A percentile compares a stretch with the other conserved stretches of the same genome.
Conservation (phyloP, 37 sponge, comb jelly and placozoan species). For the Ephydatia muelleri region DNA sequence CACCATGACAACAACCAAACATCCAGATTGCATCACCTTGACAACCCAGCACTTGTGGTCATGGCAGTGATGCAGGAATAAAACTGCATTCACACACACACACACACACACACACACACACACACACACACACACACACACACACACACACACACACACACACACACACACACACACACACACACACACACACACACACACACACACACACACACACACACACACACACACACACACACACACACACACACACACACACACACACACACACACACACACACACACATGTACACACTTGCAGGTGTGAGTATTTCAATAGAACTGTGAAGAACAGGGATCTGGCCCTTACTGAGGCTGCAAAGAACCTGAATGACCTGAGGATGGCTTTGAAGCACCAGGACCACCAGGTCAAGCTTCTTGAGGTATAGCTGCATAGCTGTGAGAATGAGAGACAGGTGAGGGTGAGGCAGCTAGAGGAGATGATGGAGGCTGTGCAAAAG, state of each 20-base stretch:
- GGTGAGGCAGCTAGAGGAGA: slow-evolving; percentile 20
- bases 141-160: no score
- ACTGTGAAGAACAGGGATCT: not conserved
- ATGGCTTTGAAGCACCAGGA: slow-evolving; percentile 8
- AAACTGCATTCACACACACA: not conserved
- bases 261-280: no score
- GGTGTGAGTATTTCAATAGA: not conserved
- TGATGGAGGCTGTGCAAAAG: not conserved
- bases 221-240: no score
- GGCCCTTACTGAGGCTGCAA: not conserved
- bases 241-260: no score
- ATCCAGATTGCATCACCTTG: not conserved
- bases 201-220: no score
- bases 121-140: no score
- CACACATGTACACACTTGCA: not conserved
- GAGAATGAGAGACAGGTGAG: slow-evolving; percentile 3
- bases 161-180: no score
- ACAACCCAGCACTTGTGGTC: not conserved
- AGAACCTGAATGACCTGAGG: slow-evolving; percentile 11
- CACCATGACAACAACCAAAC: no score
- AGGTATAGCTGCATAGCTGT: not conserved
- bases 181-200: no score
- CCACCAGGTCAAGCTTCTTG: not conserved
- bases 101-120: not conserved
- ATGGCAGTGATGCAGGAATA: not conserved